Evolutionary conservation across 2,113 vertebrate species (phyloP), one percentile per base, ranked within the genome.

Genomic region (Mungos mungo): DNA sequence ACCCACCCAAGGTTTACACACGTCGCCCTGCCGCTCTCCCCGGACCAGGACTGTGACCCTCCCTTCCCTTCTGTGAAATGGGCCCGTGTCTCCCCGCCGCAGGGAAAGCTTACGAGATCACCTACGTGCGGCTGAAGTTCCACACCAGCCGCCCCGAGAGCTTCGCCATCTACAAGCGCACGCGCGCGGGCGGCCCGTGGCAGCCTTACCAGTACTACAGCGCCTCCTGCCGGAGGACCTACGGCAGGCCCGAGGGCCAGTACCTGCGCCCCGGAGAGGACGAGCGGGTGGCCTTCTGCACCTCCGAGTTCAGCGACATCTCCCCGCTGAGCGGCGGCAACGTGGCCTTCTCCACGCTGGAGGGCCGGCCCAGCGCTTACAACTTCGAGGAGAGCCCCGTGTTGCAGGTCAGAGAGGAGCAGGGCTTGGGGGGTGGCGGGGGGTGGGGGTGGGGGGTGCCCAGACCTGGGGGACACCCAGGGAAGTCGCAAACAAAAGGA

Each of bases 31-130:
- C 80, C 25, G 52, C 68, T 27, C 9, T 16, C 19, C 74, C 80
- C 0, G 25, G n/a, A 7, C 77, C 35, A 7, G 86, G 69, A 1
- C 10, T 9, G 21, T 0, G 2, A 16, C 23, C 1, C 9, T 7
- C 54, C 41, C 3, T 35, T 79, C 54, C 54, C 15, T 14, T 65
- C 86, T n/a, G 1, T 92, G 13, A 93, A 35, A 21, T 4, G 95
- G 66, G 57, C 9, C 25, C 15, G 0, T 9, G 11, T 79, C 83
- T 96, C 65, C 82, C 50, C 12, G 0, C 97, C 52, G 54, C 98
- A 99, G 99, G 99, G 72, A 99, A 99, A 98, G 99, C 99, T n/a
- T 99, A 99, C 0, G 99, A 99, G 98, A 99, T 99, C 98, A 99
- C 99, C 97, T 99, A 99, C 0, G 98, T 99, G 93, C 93, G 99